Conservation (phyloP, 2,888 invertebrate species). For the Horisme vitalbata region DNA sequence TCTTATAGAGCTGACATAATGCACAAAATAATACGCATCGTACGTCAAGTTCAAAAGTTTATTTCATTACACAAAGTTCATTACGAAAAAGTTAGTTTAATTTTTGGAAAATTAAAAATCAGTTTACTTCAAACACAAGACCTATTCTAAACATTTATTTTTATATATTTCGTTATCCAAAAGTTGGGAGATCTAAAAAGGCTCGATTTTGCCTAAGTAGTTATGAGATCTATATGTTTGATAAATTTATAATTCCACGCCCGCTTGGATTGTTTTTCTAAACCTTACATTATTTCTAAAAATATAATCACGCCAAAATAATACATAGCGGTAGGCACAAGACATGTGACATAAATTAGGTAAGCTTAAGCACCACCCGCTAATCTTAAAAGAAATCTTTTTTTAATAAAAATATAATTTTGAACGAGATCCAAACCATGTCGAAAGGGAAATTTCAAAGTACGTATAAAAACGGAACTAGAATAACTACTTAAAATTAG, state of each 20-base stretch:
- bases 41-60: slow-evolving; percentile 62
- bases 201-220: slow-evolving; percentile 52
- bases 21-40: slow-evolving; percentile 64
- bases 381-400: slow-evolving; percentile 50
- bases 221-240: slow-evolving; percentile 73
- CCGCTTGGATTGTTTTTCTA: slow-evolving; percentile 60
- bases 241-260: slow-evolving; percentile 61
- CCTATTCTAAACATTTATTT: slow-evolving; percentile 56
- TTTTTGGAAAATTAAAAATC: slow-evolving; percentile 50
- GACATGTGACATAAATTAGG: slow-evolving; percentile 30
- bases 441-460: slow-evolving; percentile 51
- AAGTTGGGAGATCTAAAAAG: slow-evolving; percentile 73
- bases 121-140: slow-evolving; percentile 48
- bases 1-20: slow-evolving; percentile 51
- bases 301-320: slow-evolving; percentile 66
- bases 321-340: slow-evolving; percentile 69
- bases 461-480: slow-evolving; percentile 55
- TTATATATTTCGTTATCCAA: slow-evolving; percentile 55
- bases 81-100: slow-evolving; percentile 61
- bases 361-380: slow-evolving; percentile 76
- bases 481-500: slow-evolving; percentile 67
- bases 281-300: slow-evolving; percentile 38
- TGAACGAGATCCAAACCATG: slow-evolving; percentile 68
- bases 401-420: slow-evolving; percentile 57
- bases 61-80: slow-evolving; percentile 56